Conservation (phyloP, 2,797 vertebrate genomes). For the Enteromius anoplus region DNA sequence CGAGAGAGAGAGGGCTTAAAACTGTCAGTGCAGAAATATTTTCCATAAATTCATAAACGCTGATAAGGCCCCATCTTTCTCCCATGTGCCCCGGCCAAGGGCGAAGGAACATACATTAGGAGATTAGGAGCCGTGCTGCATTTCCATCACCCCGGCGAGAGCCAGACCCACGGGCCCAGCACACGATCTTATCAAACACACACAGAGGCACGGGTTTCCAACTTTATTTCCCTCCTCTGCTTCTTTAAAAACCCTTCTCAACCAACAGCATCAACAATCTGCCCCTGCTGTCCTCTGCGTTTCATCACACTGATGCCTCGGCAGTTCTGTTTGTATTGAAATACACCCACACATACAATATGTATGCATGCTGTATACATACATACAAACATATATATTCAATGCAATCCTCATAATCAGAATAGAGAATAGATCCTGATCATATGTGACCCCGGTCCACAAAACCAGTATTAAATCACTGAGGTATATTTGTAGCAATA, state of each 20-base stretch:
- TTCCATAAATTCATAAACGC: slow-evolving; percentile 76
- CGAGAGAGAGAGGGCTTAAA: slow-evolving; percentile 21
- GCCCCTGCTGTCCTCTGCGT: neutral
- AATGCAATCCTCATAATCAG: neutral
- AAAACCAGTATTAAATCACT: too few relatives aligned
- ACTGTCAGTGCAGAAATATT: slow-evolving; percentile 64
- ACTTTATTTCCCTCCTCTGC: slow-evolving; percentile 53
- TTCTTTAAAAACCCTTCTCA: slow-evolving; percentile 58
- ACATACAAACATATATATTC: neutral
- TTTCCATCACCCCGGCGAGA: slow-evolving; percentile 49
- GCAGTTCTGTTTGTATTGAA: neutral
- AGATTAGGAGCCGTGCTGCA: slow-evolving; percentile 71
- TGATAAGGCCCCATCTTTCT: slow-evolving; percentile 79
- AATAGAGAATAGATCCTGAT: too few relatives aligned
- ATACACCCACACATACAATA: neutral
- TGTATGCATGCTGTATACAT: neutral
- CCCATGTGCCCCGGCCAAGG: slow-evolving; percentile 75
- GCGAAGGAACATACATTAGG: slow-evolving; percentile 76
- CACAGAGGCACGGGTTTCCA: slow-evolving; percentile 4
- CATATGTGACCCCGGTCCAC: too few relatives aligned
- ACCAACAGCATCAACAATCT: slow-evolving; percentile 63
- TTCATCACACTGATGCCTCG: slow-evolving; percentile 1
- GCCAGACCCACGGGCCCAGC: slow-evolving; percentile 44
- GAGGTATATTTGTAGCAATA: too few relatives aligned
- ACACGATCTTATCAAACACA: slow-evolving; percentile 47